Conservation (phyloP, 2,113 vertebrate genomes). For the Galeopterus variegatus region DNA sequence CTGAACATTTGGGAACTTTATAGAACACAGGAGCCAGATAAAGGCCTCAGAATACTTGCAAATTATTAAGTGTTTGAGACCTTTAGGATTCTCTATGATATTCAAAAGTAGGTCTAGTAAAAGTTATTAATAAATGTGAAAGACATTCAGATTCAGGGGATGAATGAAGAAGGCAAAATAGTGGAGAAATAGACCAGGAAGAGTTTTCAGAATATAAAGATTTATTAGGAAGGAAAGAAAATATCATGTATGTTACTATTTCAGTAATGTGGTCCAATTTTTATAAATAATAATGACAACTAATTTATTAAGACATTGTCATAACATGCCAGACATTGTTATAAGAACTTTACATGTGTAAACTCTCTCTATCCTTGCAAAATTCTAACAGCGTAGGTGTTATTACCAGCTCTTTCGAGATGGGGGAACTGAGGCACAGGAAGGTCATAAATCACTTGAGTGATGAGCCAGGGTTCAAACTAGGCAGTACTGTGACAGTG, state of each 20-base stretch:
- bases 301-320: not conserved
- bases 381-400: not conserved
- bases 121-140: not conserved
- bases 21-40: not conserved
- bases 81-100: not conserved
- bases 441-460: not conserved
- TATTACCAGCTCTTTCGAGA: not conserved
- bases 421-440: not conserved
- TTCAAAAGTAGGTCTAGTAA: not conserved
- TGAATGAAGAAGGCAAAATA: not conserved
- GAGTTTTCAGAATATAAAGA: not conserved
- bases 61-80: not conserved
- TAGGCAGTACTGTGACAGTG: too few species aligned
- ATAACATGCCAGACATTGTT: not conserved
- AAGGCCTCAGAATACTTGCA: not conserved
- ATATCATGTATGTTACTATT: not conserved
- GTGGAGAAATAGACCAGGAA: not conserved
- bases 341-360: not conserved
- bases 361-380: not conserved
- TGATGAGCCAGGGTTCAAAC: not conserved
- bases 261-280: not conserved
- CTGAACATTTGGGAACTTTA: not conserved
- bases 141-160: not conserved
- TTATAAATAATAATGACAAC: conserved; percentile 8
- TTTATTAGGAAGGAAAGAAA: conserved; percentile 28